Conservation (phyloP, 2,113 vertebrate species). For the human region GRCh38 chr2:229781001-229781500, state of each 20-base stretch:
- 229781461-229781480: background rate
- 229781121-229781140: background rate
- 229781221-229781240: background rate
- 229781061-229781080: slow-evolving; percentile 19
- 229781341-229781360: slow-evolving; percentile 1
- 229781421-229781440: background rate
- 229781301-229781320: background rate
- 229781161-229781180: background rate
- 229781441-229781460: too few relatives aligned
- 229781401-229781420: background rate
- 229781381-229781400: background rate
- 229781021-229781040: background rate
- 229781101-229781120: background rate
- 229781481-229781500: background rate
- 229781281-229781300: background rate
- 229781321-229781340: background rate
- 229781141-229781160: too few relatives aligned
- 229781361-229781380: background rate
- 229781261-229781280: background rate
- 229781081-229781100: background rate
- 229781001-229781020: background rate
- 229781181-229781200: background rate
- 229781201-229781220: background rate
- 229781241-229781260: background rate
- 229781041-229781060: slow-evolving; percentile 9